phyloP scores from a whole-genome alignment of 2,888 invertebrate genomes.

The Sphaerophoria rueppellii region DNA sequence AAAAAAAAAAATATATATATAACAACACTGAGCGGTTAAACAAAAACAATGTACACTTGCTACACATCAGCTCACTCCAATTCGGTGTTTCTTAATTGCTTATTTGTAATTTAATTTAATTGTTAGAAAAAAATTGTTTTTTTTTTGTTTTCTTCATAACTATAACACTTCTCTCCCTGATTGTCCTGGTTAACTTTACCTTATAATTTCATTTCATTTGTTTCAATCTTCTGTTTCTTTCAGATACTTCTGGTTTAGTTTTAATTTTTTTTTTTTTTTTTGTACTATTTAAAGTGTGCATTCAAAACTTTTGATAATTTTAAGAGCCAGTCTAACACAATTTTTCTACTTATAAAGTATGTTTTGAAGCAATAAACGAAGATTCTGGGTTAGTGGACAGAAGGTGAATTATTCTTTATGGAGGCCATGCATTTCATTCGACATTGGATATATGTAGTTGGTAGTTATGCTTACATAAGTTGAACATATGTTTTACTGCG shows the following conservation, averaged over 20 bases:
- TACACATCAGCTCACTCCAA: constrained; percentile 33
- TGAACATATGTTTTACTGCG: too few relatives aligned
- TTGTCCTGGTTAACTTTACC: constrained; percentile 63
- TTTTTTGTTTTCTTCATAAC: not conserved
- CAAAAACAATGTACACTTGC: not conserved
- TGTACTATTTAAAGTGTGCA: not conserved
- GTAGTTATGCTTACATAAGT: too few relatives aligned
- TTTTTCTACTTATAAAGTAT: too few relatives aligned
- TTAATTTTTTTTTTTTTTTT: not conserved
- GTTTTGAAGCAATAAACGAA: too few relatives aligned
- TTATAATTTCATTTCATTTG: constrained; percentile 9
- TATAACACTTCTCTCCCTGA: constrained; percentile 50
- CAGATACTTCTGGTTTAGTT: not conserved
- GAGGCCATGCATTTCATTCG: too few relatives aligned
- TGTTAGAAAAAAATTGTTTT: constrained; percentile 13
- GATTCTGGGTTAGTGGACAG: too few relatives aligned
- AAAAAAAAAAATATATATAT: not conserved
- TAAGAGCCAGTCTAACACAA: too few relatives aligned
- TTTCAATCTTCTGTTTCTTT: constrained; percentile 22
- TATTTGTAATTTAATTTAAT: not conserved
- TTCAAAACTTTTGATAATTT: not conserved
- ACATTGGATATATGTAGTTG: too few relatives aligned
- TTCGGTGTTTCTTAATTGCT: not conserved
- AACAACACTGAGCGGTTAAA: not conserved
- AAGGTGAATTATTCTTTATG: too few relatives aligned